Percentiles rank a stretch among this genome's conserved stretches.
Conservation (phyloP, 2,797 vertebrate genomes). For the Alectoris magna region DNA sequence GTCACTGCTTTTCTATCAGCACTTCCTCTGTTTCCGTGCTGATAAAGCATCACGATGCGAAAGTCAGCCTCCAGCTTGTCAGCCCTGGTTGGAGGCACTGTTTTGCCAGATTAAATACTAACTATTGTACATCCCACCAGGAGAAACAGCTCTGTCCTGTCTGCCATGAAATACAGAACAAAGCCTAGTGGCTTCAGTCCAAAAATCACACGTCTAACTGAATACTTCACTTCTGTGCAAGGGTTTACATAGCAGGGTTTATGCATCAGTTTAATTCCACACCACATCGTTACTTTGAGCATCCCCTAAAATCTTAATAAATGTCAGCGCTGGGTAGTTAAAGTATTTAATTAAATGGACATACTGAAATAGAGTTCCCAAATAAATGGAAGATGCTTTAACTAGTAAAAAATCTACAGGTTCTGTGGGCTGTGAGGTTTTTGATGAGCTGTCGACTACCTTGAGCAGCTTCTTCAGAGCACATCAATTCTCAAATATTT, state of each 20-base stretch:
- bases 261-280: not conserved
- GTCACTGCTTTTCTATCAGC: slow-evolving; percentile 3
- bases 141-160: rapidly evolving
- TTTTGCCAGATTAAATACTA: not conserved
- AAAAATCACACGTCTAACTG: not conserved
- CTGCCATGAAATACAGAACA: not conserved
- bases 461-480: not conserved
- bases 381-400: not conserved
- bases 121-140: not conserved
- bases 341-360: not conserved
- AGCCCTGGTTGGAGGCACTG: not conserved
- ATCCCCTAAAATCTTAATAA: not conserved
- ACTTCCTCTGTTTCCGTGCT: slow-evolving; percentile 23
- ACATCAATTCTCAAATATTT: not conserved
- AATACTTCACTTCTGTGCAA: not conserved
- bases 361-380: not conserved
- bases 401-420: not conserved
- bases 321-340: not conserved
- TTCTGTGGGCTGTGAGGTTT: not conserved
- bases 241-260: not conserved
- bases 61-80: not conserved
- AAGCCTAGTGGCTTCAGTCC: not conserved
- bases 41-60: not conserved
- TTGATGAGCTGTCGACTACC: not conserved
- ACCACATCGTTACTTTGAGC: not conserved